Evolutionary conservation across 2,113 vertebrate genomes (phyloP), one percentile per base, ranked within the genome.

Genomic region (Festucalex cinctus): DNA sequence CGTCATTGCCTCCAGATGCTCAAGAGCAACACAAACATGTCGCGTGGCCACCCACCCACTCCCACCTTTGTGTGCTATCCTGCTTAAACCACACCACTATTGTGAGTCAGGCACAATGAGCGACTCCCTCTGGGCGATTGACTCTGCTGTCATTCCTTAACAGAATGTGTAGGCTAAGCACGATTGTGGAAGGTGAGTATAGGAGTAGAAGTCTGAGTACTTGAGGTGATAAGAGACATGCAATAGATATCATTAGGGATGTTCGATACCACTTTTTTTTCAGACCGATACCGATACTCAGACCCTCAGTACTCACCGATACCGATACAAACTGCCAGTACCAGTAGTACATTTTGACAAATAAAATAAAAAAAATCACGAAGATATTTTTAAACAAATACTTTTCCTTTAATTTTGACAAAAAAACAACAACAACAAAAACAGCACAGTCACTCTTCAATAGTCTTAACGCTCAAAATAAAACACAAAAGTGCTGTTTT

Each of bases 1-100:
- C 53, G 20, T 83, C 85, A 80, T 85, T 81, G 82, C 83, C 81
- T 88, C 80, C 85, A 88, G 88, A 86, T 90, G 85, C 80, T 80
- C 67, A 71, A 68, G 66, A 84, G 83, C 83, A 86, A 81, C 80
- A 83, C 76, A 84, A 85, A 86, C 80, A 82, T 82, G 74, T 46
- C 62, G 65, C 12, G 37, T 66, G 49, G 67, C 68, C 54, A 59
- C 61, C 64, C 46, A 41, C 24, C 61, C 16, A 41, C 28, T 9
- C 19, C 58, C 41, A n/a, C 61, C 65, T 41, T 32, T 28, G 61
- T 43, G n/a, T 51, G 68, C 59, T 32, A 8, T 32, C 26, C 26
- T 13, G 26, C 22, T n/a, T 44, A 7, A 37, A 62, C n/a, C 10
- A 24, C 20, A n/a, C 58, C 13, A 9, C 13, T 43, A 62, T 43